Conservation (phyloP, 2,797 vertebrate genomes). For the Morus bassanus region DNA sequence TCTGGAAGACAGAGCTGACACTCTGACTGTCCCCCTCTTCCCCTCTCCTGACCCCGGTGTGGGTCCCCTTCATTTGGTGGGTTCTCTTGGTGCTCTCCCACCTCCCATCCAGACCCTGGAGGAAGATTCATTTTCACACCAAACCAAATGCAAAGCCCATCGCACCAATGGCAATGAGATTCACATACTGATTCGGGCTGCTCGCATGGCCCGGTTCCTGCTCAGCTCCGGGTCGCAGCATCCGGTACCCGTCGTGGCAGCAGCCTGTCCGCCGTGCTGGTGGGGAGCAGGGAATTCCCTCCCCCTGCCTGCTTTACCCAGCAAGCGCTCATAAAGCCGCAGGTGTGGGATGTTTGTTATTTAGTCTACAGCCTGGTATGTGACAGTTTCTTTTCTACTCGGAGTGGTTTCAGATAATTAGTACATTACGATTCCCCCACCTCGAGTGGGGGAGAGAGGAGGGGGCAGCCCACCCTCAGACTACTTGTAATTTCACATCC, state of each 20-base stretch:
- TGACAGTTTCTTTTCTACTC: slow-evolving; percentile 78
- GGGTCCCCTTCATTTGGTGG: not conserved
- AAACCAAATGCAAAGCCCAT: not conserved
- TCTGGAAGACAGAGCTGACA: not conserved
- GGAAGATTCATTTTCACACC: not conserved
- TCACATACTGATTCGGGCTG: not conserved
- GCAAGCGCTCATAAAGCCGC: slow-evolving; percentile 80
- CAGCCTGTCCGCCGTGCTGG: not conserved
- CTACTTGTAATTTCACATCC: slow-evolving; percentile 85
- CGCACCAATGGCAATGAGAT: not conserved
- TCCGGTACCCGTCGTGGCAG: slow-evolving; percentile 35
- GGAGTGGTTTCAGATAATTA: slow-evolving; percentile 83
- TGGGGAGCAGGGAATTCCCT: slow-evolving; percentile 61
- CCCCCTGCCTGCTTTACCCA: slow-evolving; percentile 27
- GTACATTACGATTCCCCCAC: slow-evolving; percentile 84
- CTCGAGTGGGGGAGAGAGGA: slow-evolving; percentile 76
- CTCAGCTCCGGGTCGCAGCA: not conserved
- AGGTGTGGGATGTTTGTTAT: slow-evolving; percentile 86
- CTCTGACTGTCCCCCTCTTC: not conserved
- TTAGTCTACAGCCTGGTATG: slow-evolving; percentile 83
- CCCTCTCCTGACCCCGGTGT: not conserved
- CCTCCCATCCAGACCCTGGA: not conserved
- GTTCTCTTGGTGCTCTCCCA: not conserved
- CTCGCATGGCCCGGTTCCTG: not conserved
- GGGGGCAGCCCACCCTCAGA: slow-evolving; percentile 83